Base-by-base conservation (phyloP, 2,888 invertebrate species). In the Perdita meconis region DNA sequence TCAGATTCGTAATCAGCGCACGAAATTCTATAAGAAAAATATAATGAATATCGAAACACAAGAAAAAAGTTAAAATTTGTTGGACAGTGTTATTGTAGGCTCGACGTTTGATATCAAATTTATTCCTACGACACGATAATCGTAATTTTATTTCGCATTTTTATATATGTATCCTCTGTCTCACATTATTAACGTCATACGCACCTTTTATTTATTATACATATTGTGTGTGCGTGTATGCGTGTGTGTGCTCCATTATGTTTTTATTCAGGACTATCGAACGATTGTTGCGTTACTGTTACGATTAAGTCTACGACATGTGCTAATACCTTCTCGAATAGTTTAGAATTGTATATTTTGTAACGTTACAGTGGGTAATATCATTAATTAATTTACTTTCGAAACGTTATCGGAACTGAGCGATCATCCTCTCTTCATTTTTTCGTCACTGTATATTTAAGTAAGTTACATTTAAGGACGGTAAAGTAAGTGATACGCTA, bases 61-160 rank as follows among this genome's bases (percentile, higher is more conserved):
- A n/a, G n/a, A n/a, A n/a, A n/a, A n/a, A n/a, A n/a, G n/a, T n/a
- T n/a, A n/a, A n/a, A n/a, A n/a, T n/a, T n/a, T n/a, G n/a, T n/a
- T n/a, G n/a, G n/a, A n/a, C n/a, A n/a, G n/a, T n/a, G n/a, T n/a
- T n/a, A 85, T 84, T 87, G 86, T 88, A 85, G 87, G 81, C 87
- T 88, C 84, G 86, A 83, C 74, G 83, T 69, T 66, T 75, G 64
- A 70, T 64, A 63, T 78, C 67, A 83, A 55, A 47, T 72, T 38
- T 69, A 79, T 75, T 79, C 73, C 69, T 64, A 6, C 57, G 51
- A 72, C 64, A 61, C 13, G 69, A 51, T 44, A 57, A 51, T 61
- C 40, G 55, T 67, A 47, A 76, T 63, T 63, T 60, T 68, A 71
- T 5, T 67, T 61, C n/a, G 19, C 56, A 60, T 76, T 74, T 72